Percentiles rank a stretch among this genome's conserved stretches.
phyloP scores from a whole-genome alignment of 2,797 vertebrate genomes.

The Oceanodroma leucorhoa region DNA sequence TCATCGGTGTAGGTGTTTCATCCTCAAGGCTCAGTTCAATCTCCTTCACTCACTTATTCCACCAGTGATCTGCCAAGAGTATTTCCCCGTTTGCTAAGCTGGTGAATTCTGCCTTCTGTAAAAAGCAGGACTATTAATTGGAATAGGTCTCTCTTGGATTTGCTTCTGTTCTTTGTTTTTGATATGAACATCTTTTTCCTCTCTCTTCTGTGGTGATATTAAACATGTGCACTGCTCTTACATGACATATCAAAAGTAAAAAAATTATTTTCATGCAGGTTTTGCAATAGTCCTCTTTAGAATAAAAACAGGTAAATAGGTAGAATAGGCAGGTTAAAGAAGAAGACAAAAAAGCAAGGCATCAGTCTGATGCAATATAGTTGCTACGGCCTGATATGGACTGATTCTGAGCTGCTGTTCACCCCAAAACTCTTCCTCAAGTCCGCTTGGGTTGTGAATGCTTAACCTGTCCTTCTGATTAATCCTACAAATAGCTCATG shows the following conservation, averaged over 20 bases:
- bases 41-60: background rate
- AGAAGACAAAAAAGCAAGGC: background rate
- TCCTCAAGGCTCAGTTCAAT: slow-evolving; percentile 21
- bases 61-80: background rate
- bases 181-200: background rate
- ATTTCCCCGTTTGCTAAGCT: background rate
- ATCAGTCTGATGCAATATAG: background rate
- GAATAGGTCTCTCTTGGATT: background rate
- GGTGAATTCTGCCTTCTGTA: background rate
- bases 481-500: background rate
- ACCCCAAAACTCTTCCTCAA: background rate
- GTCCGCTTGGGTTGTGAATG: background rate
- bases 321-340: background rate
- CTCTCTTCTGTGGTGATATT: background rate
- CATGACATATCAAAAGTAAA: background rate
- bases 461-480: background rate
- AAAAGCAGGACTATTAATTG: background rate
- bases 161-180: background rate
- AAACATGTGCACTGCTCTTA: background rate
- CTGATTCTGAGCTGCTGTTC: background rate
- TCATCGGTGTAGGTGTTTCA: slow-evolving; percentile 10
- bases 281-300: background rate
- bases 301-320: background rate
- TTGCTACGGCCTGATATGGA: background rate
- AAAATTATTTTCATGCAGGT: background rate